phyloP scores from a whole-genome alignment of 2,797 vertebrate genomes.

The Falco biarmicus region DNA sequence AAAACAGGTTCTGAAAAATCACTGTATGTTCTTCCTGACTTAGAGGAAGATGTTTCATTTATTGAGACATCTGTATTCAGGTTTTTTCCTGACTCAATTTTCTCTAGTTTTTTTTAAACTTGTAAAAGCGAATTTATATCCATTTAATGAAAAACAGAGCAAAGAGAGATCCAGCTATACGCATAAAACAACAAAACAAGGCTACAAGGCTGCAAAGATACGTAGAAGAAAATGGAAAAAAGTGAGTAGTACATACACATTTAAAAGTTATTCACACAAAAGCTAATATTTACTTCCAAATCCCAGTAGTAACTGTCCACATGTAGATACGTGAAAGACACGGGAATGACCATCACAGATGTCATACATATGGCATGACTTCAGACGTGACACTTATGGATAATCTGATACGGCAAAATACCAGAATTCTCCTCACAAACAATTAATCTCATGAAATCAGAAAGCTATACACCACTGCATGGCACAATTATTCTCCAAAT shows the following conservation, averaged over 20 bases:
- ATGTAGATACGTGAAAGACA: not conserved
- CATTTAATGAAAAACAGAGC: not conserved
- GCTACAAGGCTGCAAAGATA: not conserved
- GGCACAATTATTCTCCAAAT: not conserved
- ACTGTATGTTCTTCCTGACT: not conserved
- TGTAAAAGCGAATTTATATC: not conserved
- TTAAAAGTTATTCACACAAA: not conserved
- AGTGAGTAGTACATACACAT: accelerated
- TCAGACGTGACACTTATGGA: not conserved
- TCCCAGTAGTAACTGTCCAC: not conserved
- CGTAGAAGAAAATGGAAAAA: not conserved
- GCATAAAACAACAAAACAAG: not conserved
- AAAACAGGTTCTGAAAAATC: not conserved
- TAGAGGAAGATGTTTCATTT: not conserved
- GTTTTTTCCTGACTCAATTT: not conserved
- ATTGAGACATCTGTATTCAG: not conserved
- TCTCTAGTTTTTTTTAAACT: not conserved
- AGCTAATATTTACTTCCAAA: not conserved
- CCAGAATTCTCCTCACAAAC: not conserved
- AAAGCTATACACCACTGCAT: not conserved
- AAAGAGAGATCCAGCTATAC: not conserved
- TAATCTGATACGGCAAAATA: not conserved
- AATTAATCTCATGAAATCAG: not conserved
- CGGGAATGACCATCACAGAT: not conserved
- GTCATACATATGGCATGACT: not conserved